Evolutionary conservation across 2,113 vertebrate species (phyloP), one percentile per base, ranked within the genome.

Genomic region (Hymenochirus boettgeri): DNA sequence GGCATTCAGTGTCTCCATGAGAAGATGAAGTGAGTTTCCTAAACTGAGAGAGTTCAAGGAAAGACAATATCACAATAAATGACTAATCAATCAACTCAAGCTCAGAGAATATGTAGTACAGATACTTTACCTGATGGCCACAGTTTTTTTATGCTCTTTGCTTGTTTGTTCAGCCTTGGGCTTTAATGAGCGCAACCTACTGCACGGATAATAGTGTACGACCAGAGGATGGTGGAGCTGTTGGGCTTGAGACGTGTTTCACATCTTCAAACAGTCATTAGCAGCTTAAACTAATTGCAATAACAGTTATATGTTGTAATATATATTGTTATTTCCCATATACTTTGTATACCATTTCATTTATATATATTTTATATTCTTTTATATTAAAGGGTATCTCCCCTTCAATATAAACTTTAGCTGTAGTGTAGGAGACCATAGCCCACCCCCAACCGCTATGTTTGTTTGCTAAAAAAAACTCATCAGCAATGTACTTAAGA

Each of bases 131-230:
- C 96, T 99, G 96, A 73, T 92, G 92, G 17, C 96, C 96, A 99
- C 96, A 0, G 94, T 98, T 79, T 96, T 98, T 86, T 97, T 99
- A 77, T 99, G 94, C 71, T 99, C 96, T 77, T 92, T 96, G 86
- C 89, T 93, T 23, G 80, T 75, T 13, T 82, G 90, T 0, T 84
- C 85, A 2, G 77, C 72, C 17, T 88, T 86, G 45, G 83, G 77
- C 78, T 94, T 95, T 61, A 86, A 81, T 1, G 93, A 90, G 73
- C 96, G 97, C 64, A 91, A 39, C 23, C 90, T 80, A 2, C 70
- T 85, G 6, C 92, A 89, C 9, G 47, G 81, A 76, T 70, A 90
- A 77, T 1, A 76, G 82, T 3, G 85, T 90, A 0, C 95, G 92
- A 21, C 93, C 92, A 0, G 91, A 91, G 1, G 89, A 71, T 10